phyloP scores from a whole-genome alignment of 1,140 invertebrate genomes.

The Araneus ventricosus region DNA sequence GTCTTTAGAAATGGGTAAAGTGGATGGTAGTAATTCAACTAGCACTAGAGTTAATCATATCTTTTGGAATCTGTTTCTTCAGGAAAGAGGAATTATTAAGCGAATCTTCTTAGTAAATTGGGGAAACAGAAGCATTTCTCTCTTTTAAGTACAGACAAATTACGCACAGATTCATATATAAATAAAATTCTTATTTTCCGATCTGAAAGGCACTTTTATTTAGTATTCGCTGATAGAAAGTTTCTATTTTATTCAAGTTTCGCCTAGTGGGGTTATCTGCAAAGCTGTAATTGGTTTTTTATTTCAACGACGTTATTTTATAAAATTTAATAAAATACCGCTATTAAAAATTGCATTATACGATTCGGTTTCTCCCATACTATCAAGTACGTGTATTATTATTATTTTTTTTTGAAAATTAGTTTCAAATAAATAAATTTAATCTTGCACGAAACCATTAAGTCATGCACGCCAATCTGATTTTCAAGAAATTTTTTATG shows the following conservation, averaged over 20 bases:
- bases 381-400: too few species aligned
- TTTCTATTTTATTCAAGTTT: not conserved
- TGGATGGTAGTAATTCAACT: conserved; percentile 40
- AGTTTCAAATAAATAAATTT: too few species aligned
- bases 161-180: conserved; percentile 20
- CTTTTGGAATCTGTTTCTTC: conserved; percentile 50
- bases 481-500: too few species aligned
- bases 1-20: conserved; percentile 39
- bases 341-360: too few species aligned
- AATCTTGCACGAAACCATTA: too few species aligned
- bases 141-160: conserved; percentile 27
- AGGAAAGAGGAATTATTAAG: conserved; percentile 10
- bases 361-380: too few species aligned
- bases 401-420: too few species aligned
- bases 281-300: too few species aligned
- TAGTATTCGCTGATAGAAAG: not conserved
- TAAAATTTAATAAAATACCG: too few species aligned
- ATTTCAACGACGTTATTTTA: too few species aligned
- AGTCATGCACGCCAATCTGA: too few species aligned
- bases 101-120: conserved; percentile 12
- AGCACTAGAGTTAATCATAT: conserved; percentile 43
- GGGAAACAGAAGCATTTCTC: not conserved
- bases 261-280: too few species aligned
- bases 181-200: conserved; percentile 5
- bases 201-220: not conserved